phyloP scores from a whole-genome alignment of 2,888 invertebrate species.

The Macrophya annulata region DNA sequence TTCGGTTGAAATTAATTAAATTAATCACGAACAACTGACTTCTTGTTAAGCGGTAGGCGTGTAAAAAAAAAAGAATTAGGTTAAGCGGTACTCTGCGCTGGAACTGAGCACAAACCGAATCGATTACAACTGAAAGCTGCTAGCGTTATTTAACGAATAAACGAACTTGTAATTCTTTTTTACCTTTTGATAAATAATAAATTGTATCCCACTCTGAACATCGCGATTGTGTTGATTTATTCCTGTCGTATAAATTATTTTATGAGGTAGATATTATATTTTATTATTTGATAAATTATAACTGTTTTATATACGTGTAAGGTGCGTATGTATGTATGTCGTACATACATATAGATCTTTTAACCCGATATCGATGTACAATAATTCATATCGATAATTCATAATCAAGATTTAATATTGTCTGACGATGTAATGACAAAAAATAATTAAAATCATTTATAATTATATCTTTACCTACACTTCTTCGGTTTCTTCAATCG shows the following conservation, averaged over 20 bases:
- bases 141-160: background rate
- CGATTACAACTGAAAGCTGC: conserved; percentile 11
- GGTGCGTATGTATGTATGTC: background rate
- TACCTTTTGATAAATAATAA: conserved; percentile 23
- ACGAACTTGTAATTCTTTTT: conserved; percentile 26
- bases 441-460: background rate
- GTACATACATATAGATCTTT: background rate
- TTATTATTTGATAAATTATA: too few species aligned
- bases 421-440: background rate
- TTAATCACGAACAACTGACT: conserved; percentile 47
- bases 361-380: background rate
- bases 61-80: conserved; percentile 15
- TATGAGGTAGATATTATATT: background rate
- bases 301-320: too few species aligned
- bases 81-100: conserved; percentile 42
- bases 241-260: background rate
- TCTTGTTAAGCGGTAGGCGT: conserved; percentile 14
- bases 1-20: conserved; percentile 51
- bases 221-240: conserved; percentile 4
- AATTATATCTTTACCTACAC: too few species aligned
- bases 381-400: background rate
- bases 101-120: conserved; percentile 24
- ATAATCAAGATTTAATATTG: background rate
- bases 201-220: background rate
- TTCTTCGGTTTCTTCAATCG: background rate